Conservation (phyloP, 2,888 invertebrate species). For the Drosophila aldrichi region DNA sequence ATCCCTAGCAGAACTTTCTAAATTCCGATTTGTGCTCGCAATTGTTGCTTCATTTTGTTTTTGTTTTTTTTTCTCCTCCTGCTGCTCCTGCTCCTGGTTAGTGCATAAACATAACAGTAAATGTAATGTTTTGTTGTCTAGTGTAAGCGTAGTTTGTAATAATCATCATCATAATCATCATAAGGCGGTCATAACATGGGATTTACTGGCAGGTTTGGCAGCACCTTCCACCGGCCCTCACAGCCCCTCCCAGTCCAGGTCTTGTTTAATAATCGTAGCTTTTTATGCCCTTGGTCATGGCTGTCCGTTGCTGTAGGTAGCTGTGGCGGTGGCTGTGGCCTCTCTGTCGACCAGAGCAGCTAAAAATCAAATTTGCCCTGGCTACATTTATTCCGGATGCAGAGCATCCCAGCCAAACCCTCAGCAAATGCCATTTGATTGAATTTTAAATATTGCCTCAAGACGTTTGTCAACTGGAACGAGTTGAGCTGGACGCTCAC, state of each 20-base stretch:
- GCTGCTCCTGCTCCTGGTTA: not conserved
- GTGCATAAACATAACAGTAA: slow-evolving; percentile 72
- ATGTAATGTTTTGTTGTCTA: slow-evolving; percentile 57
- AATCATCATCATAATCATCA: slow-evolving; percentile 55
- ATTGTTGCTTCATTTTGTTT: slow-evolving; percentile 1
- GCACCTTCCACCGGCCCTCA: not conserved
- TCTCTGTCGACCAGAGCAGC: slow-evolving; percentile 32
- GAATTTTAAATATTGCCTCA: slow-evolving; percentile 65
- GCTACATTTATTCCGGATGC: slow-evolving; percentile 14
- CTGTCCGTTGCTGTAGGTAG: not conserved
- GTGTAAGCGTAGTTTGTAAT: slow-evolving; percentile 51
- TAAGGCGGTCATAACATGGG: slow-evolving; percentile 24
- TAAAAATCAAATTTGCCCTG: slow-evolving; percentile 53
- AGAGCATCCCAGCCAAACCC: not conserved
- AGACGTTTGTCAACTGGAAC: slow-evolving; percentile 18
- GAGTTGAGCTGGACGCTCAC: not conserved
- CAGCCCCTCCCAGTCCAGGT: slow-evolving; percentile 16
- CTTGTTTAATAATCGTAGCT: slow-evolving; percentile 69
- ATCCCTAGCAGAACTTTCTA: slow-evolving; percentile 28
- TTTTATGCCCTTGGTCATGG: slow-evolving; percentile 59
- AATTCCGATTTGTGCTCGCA: slow-evolving; percentile 40
- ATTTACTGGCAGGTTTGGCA: slow-evolving; percentile 10
- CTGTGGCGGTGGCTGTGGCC: not conserved
- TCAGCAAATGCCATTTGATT: slow-evolving; percentile 59
- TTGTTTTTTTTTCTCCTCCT: not conserved